Evolutionary conservation across 2,888 invertebrate species (phyloP), one percentile per base, ranked within the genome.

Genomic region (Vanessa cardui): DNA sequence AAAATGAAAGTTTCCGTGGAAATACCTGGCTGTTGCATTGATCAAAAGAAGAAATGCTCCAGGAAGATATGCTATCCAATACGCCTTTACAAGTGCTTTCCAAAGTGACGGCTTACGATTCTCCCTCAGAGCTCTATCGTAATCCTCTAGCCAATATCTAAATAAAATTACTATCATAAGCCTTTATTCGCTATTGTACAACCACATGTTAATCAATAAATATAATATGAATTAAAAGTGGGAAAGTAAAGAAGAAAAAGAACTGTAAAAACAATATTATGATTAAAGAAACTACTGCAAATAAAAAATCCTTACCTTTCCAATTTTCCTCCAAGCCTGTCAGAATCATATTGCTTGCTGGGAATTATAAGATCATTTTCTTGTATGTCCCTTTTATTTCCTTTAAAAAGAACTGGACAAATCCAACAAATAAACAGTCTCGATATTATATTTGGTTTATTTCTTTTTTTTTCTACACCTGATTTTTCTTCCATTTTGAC

Each of bases 331-430:
- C 95, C 95, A 54, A 95, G 88, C 70, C 77, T 78, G 54, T 93
- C 89, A 0, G 95, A 95, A 70, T 92, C 87, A 77, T 96, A 96
- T 72, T 92, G 90, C 62, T 94, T 92, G 9, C 95, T 87, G 0
- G 95, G 93, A 56, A 83, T 71, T 39, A 95, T 94, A 31, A 97
- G 88, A 84, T 97, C 96, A 9, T 92, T 87, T 62, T 95, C 92
- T 75, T 94, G 94, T 15, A 97, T 87, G 69, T 95, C 94, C 73
- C 94, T 89, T 77, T 82, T 90, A 67, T 93, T 92, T 6, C 95
- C 95, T 74, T 92, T 94, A 65, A 90, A 83, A 9, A 93, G 77
- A 62, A 93, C 88, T 9, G 93, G 93, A 71, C 88, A 89, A 68
- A 93, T 80, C 93, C 93, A 93, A 80, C 92, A 92, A 47, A 93